A percentile compares a stretch with the other conserved stretches of the same genome.
phyloP scores from a whole-genome alignment of 1,140 invertebrate genomes.

The Bicyclus anynana region DNA sequence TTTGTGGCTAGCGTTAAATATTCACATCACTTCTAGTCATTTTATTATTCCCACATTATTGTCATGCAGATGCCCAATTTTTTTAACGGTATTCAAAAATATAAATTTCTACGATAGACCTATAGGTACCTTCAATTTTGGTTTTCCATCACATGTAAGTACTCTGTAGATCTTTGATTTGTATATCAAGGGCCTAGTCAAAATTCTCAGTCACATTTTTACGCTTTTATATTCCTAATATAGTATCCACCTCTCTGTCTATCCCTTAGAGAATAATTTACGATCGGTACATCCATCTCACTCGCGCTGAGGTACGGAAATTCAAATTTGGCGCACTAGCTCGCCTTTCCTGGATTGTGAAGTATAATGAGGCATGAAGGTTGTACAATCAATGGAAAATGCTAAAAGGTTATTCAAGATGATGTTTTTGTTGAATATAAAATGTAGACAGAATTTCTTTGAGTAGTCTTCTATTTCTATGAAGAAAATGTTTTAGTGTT shows the following conservation, averaged over 20 bases:
- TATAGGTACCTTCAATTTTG: no score
- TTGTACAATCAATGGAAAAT: slow-evolving; percentile 60
- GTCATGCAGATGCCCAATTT: no score
- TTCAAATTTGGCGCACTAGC: slow-evolving; percentile 67
- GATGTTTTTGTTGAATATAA: background rate
- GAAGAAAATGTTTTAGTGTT: no score
- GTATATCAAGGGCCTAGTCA: slow-evolving; percentile 14
- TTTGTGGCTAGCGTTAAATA: no score
- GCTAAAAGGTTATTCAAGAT: slow-evolving; percentile 8
- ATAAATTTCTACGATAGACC: no score
- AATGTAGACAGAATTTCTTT: background rate
- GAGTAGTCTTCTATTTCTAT: background rate
- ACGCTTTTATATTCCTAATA: slow-evolving; percentile 55
- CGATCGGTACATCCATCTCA: slow-evolving; percentile 25
- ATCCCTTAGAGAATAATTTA: background rate
- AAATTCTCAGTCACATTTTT: slow-evolving; percentile 63
- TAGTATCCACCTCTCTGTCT: slow-evolving; percentile 36
- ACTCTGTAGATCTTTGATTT: no score
- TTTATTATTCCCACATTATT: no score
- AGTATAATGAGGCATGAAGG: slow-evolving; percentile 70
- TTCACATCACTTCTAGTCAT: no score
- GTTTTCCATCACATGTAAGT: no score
- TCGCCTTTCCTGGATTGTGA: slow-evolving; percentile 72
- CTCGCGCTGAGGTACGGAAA: slow-evolving; percentile 61
- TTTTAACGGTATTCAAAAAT: no score